Evolutionary conservation across 37 sponge, comb jelly and placozoan genomes (phyloP), one percentile per base, ranked within the genome.

Genomic region (Petrosia ficiformis): DNA sequence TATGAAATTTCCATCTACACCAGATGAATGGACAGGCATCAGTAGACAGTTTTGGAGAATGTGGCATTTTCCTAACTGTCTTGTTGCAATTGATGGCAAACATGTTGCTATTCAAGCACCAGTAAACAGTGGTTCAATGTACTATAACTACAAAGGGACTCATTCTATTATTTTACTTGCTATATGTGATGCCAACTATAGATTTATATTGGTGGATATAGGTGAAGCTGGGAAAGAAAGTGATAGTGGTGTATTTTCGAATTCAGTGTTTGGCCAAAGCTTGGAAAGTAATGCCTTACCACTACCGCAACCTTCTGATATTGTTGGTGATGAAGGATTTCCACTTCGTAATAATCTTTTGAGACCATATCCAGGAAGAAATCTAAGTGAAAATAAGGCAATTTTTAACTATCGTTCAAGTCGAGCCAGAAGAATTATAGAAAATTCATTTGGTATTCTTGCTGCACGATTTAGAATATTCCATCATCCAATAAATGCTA

Each of bases 201-300:
- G 14, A 14, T 48, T 48, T 48, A 19, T 48, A 48, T 19, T 48
- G 54, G 54, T 48, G 8, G 54, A 48, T 48, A 48, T 48, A 19
- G 54, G 54, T 8, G 74, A 71, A 37, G 52, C 44, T 79, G 86
- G 79, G 25, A 29, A 79, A 24, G 73, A 85, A 24, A 84, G 73
- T 70, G 85, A 84, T 71, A 72, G 61, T 16, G 85, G 78, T 28
- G 14, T 77, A 32, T 70, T 84, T 36, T 84, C 81, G 1, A 31
- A 80, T 26, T 80, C 81, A 75, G 34, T 0, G 42, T 83, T 77
- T 38, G 70, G 77, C 28, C n/a, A 65, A 57, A 44, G 71, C 38
- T 57, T 71, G 54, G 75, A 81, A 33, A 11, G 11, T 16, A 75
- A 60, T 29, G 14, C 66, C 21, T 48, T 81, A 44, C 26, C 58